Base-by-base conservation (phyloP, 2,113 vertebrate species). In the Penelope pileata region DNA sequence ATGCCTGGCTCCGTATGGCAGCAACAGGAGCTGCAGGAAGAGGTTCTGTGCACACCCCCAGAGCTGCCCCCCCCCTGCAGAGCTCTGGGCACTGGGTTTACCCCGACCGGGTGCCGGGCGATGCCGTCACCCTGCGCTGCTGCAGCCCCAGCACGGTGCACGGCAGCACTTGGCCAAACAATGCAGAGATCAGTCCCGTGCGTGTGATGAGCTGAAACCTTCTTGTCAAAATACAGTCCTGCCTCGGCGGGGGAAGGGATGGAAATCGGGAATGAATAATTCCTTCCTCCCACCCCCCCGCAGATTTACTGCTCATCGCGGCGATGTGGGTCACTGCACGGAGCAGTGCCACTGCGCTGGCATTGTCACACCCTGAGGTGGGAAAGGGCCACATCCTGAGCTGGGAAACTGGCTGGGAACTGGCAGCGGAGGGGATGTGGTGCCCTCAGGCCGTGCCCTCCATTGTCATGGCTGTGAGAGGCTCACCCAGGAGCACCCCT, bases 121-220 rank as follows among this genome's bases (percentile, higher is more conserved):
- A 15, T 53, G 1, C 0, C 14, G 30, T 13, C 82, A 2, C 58
- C 32, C 1, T 9, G 2, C 16, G 69, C 45, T 66, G 1, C 69
- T 36, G 14, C 6, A 2, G 29, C 9, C 5, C 15, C 0, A 2
- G 1, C 10, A 11, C 9, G 7, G 10, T 6, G 4, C 36, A 1
- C 2, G 2, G 18, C 17, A 36, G 36, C 30, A 1, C 54, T 21
- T 58, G 48, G 1, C 38, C 22, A 10, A 22, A 5, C 15, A 27
- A 18, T 5, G 6, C 36, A 15, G 27, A 3, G 3, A 16, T 38
- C 14, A 16, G n/a, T 47, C 64, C 51, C 1, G 0, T 42, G 36
- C 43, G 45, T 22, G 62, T 9, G 51, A 32, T 34, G 43, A 16
- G 34, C 16, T 45, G 60, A 78, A 94, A 48, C 59, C 48, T 43